A percentile compares a stretch with the other conserved stretches of the same genome.
These are phyloP conservation scores for Crocidura indochinensis DNA, from an alignment of 2,797 vertebrate genomes.

Conservation along the genomic window DNA sequence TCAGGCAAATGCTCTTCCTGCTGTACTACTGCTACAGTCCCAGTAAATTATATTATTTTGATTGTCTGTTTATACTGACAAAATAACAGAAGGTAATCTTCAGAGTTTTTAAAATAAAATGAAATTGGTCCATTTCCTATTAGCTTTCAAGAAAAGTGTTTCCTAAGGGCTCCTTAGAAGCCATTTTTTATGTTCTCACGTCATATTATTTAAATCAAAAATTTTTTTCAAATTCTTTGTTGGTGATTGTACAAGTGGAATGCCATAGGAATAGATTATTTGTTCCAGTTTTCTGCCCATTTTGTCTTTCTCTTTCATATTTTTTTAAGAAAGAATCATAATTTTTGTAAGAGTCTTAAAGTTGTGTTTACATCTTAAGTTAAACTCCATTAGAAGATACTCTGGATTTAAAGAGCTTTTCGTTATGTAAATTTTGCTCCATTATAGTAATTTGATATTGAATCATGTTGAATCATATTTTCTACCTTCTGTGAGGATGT, in stretches of 20 bases:
- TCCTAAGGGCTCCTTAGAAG: not conserved
- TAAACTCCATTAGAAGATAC: constrained; percentile 39
- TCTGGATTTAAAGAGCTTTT: constrained; percentile 51
- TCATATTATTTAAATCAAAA: not conserved
- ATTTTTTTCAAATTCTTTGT: constrained; percentile 27
- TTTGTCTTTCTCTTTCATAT: not conserved
- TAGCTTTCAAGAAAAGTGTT: not conserved
- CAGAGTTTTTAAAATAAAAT: not conserved
- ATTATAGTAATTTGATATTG: constrained; percentile 45
- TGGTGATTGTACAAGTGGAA: not conserved
- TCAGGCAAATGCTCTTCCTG: too few relatives aligned
- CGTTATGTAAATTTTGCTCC: constrained; percentile 40
- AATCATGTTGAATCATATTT: constrained; percentile 38
- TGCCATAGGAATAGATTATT: not conserved
- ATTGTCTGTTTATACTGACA: constrained; percentile 30
- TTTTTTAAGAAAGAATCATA: constrained; percentile 32
- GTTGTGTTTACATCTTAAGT: constrained; percentile 63
- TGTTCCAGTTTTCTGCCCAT: not conserved
- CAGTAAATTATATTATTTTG: constrained; percentile 30
- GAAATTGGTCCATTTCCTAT: not conserved
- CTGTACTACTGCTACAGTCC: too few relatives aligned
- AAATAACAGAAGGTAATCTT: constrained; percentile 52
- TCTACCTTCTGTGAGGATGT: constrained; percentile 26
- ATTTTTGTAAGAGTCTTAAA: constrained; percentile 32
- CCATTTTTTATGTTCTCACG: not conserved